Percentiles rank a stretch among this genome's conserved stretches.
Evolutionary conservation across 2,113 vertebrate genomes (phyloP).

Genomic region (Melanostigma gelatinosum): DNA sequence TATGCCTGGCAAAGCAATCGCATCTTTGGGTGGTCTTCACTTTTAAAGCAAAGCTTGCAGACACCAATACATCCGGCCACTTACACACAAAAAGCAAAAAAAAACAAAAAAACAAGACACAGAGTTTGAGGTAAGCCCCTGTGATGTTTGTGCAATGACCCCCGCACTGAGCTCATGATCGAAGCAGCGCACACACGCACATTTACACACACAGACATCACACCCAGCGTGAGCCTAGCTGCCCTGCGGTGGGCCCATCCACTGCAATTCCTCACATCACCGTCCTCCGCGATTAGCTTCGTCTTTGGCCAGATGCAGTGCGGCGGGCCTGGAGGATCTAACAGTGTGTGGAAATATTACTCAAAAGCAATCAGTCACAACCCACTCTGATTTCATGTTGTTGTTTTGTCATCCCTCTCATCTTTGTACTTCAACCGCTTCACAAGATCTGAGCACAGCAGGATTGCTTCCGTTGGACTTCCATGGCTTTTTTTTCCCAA

Average conservation of each 20-base stretch:
- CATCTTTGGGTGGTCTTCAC: slow-evolving; percentile 32
- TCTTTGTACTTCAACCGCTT: slow-evolving; percentile 54
- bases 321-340: slow-evolving; percentile 71
- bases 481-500: slow-evolving; percentile 4
- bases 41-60: slow-evolving; percentile 39
- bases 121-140: slow-evolving; percentile 66
- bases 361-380: slow-evolving; percentile 75
- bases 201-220: slow-evolving; percentile 65
- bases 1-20: slow-evolving; percentile 42
- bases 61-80: slow-evolving; percentile 17
- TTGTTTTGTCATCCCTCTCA: not conserved
- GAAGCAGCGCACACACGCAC: slow-evolving; percentile 40
- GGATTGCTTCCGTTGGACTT: slow-evolving; percentile 47
- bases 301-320: slow-evolving; percentile 70
- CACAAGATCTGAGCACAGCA: slow-evolving; percentile 51
- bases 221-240: slow-evolving; percentile 67
- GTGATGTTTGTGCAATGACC: slow-evolving; percentile 73
- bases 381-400: slow-evolving; percentile 56
- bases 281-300: slow-evolving; percentile 75
- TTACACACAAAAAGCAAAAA: not conserved
- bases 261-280: slow-evolving; percentile 67
- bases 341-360: slow-evolving; percentile 66
- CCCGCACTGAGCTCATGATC: slow-evolving; percentile 62
- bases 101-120: slow-evolving; percentile 20
- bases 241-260: slow-evolving; percentile 69